Conservation (phyloP, 2,797 vertebrate genomes). For the Rhinichthys osculus region DNA sequence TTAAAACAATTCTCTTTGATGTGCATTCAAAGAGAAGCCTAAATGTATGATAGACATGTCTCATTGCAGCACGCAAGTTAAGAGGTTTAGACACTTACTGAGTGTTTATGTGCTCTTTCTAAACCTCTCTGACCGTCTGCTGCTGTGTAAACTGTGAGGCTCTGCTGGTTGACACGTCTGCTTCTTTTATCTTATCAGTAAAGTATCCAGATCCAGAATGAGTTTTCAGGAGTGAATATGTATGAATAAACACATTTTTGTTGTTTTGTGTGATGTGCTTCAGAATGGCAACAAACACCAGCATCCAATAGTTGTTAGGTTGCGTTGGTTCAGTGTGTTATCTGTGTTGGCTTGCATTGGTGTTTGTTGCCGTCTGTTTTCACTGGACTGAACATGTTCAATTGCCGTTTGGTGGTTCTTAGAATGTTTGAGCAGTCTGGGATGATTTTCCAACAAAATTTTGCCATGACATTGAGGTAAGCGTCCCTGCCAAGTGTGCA, state of each 20-base stretch:
- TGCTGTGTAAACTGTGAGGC: conserved; percentile 31
- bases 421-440: conserved; percentile 18
- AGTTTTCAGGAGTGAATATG: conserved; percentile 48
- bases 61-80: background rate
- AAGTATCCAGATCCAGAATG: conserved; percentile 38
- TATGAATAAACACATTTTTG: conserved; percentile 44
- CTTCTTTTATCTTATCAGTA: conserved; percentile 48
- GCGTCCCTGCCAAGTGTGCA: background rate
- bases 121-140: conserved; percentile 25
- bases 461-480: background rate
- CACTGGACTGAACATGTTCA: conserved; percentile 2
- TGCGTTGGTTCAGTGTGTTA: background rate
- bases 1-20: conserved; percentile 22
- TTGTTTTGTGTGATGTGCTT: conserved; percentile 12
- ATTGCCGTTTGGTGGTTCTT: background rate
- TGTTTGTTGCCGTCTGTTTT: conserved; percentile 16
- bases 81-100: conserved; percentile 12
- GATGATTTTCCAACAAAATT: background rate
- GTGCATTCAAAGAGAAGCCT: conserved; percentile 21
- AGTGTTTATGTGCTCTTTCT: conserved; percentile 19
- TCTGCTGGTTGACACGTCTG: conserved; percentile 34
- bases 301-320: background rate
- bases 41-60: conserved; percentile 21
- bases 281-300: background rate
- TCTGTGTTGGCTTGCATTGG: background rate